phyloP scores from a whole-genome alignment of 2,888 invertebrate genomes.

The Periphyllus acericola region DNA sequence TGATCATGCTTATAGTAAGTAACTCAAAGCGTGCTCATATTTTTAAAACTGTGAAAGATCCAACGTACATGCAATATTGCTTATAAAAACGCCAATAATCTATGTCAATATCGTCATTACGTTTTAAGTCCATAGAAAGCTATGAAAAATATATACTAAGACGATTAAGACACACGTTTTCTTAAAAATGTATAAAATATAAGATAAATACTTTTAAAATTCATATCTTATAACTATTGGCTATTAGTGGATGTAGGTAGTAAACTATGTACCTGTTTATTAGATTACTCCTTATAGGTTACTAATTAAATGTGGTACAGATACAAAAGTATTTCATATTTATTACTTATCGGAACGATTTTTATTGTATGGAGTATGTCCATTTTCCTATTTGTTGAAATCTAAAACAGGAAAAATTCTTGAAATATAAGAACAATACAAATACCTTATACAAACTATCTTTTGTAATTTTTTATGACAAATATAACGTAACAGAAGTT shows the following conservation, averaged over 20 bases:
- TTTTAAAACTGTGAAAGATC: neutral
- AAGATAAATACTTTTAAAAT: neutral
- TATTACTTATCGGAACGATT: neutral
- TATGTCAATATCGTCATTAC: neutral
- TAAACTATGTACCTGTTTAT: neutral
- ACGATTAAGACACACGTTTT: neutral
- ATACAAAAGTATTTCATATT: neutral
- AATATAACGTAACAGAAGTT: too few species aligned
- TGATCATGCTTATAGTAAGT: neutral
- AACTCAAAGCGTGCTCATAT: neutral
- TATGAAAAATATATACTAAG: neutral
- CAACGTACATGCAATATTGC: neutral
- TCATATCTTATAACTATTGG: neutral
- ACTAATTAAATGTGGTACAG: neutral
- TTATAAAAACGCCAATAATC: neutral
- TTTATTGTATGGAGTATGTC: neutral
- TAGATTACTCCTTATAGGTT: neutral
- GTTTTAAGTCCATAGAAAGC: neutral
- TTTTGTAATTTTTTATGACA: too few species aligned
- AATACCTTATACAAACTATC: too few species aligned
- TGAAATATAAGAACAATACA: too few species aligned
- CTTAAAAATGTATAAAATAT: neutral
- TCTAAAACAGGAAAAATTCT: too few species aligned
- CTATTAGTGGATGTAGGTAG: neutral
- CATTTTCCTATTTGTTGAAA: too few species aligned